phyloP scores from a whole-genome alignment of 2,113 vertebrate species.

The Maccullochella peelii region DNA sequence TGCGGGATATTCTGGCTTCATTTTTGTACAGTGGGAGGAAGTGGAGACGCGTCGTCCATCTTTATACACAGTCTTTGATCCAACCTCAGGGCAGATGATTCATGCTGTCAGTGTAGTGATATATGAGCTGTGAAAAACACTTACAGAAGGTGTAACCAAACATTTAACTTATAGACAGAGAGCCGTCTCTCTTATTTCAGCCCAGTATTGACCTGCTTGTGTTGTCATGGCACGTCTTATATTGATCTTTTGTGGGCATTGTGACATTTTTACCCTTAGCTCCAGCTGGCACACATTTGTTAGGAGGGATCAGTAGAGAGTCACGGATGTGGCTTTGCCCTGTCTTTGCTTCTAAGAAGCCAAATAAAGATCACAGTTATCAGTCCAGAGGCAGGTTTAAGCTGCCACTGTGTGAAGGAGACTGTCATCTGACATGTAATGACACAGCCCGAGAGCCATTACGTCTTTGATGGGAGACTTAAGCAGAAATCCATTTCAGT shows the following conservation, averaged over 20 bases:
- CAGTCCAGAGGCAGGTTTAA: constrained; percentile 66
- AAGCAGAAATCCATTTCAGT: constrained; percentile 74
- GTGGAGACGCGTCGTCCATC: too few species aligned
- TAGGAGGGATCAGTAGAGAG: background rate
- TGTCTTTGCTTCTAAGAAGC: constrained; percentile 39
- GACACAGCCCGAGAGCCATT: constrained; percentile 72
- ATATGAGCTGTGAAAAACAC: constrained; percentile 24
- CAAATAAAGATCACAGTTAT: constrained; percentile 73
- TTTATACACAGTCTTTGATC: background rate
- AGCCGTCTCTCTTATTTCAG: constrained; percentile 17
- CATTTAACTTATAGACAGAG: constrained; percentile 29
- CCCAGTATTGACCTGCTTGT: constrained; percentile 28
- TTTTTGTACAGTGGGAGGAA: too few species aligned
- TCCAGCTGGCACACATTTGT: constrained; percentile 37
- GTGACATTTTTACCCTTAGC: constrained; percentile 43
- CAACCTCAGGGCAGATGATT: constrained; percentile 21
- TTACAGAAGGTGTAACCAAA: constrained; percentile 28
- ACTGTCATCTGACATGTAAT: constrained; percentile 73
- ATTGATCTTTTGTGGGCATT: constrained; percentile 48
- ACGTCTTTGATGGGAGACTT: constrained; percentile 71
- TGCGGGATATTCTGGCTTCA: too few species aligned
- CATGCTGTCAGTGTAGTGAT: constrained; percentile 17
- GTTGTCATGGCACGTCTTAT: constrained; percentile 38
- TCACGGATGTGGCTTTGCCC: constrained; percentile 16
- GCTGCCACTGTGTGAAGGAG: constrained; percentile 60